Evolutionary conservation across 2,113 vertebrate genomes (phyloP).

Genomic region (Rousettus leschenaultii): DNA sequence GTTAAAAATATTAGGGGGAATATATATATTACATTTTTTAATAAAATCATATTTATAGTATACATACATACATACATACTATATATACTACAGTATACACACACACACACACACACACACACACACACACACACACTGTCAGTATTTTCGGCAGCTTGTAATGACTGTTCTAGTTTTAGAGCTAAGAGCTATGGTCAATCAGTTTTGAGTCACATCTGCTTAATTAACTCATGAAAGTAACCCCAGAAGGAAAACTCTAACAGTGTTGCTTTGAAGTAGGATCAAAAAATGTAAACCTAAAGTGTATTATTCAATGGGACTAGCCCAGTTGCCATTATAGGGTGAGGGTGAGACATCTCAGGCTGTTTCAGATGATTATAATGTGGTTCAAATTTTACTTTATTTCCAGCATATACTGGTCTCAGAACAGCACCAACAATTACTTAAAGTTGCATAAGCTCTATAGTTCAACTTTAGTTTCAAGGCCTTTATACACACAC

Average conservation of each 20-base stretch:
- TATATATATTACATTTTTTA: too few relatives aligned
- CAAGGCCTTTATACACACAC: background rate
- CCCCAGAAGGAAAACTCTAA: background rate
- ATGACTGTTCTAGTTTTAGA: background rate
- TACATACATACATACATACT: background rate
- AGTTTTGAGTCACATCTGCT: slow-evolving; percentile 19
- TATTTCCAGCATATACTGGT: background rate
- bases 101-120: background rate
- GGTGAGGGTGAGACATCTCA: background rate
- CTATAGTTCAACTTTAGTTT: background rate
- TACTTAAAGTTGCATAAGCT: background rate
- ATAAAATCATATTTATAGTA: too few relatives aligned
- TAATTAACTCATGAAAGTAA: slow-evolving; percentile 42
- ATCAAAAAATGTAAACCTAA: background rate
- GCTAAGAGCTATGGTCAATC: background rate
- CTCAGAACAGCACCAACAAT: background rate
- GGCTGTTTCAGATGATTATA: background rate
- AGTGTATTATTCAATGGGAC: background rate
- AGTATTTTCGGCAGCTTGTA: background rate
- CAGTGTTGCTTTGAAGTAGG: background rate
- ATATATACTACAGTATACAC: background rate
- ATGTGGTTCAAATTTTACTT: background rate
- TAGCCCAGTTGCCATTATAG: background rate
- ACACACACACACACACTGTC: background rate
- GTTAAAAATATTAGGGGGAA: background rate